These are phyloP conservation scores for Orussus abietinus DNA, from an alignment of 1,140 invertebrate genomes.

Conservation along the genomic window DNA sequence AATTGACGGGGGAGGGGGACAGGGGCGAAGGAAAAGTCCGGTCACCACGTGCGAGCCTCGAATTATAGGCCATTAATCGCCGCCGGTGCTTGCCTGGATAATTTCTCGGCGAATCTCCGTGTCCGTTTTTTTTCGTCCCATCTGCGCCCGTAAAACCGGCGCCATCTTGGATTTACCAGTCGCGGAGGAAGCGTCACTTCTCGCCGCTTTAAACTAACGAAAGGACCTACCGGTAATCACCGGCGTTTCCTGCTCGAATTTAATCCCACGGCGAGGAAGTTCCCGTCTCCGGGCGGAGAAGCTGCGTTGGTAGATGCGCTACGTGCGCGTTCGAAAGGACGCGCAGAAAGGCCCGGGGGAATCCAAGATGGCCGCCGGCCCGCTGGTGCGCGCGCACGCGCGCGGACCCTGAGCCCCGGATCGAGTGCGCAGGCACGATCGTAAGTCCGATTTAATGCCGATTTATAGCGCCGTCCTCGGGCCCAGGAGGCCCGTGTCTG, in stretches of 20 bases:
- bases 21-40: background rate
- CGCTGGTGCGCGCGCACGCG: slow-evolving; percentile 42
- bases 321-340: slow-evolving; percentile 21
- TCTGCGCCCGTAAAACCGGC: too few relatives aligned
- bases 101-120: too few relatives aligned
- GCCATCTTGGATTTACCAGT: too few relatives aligned
- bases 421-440: slow-evolving; percentile 36
- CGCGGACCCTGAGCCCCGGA: slow-evolving; percentile 23
- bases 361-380: slow-evolving; percentile 31
- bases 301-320: slow-evolving; percentile 12
- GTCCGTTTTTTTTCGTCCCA: too few relatives aligned
- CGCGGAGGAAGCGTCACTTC: too few relatives aligned
- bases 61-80: too few relatives aligned
- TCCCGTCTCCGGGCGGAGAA: slow-evolving; percentile 2
- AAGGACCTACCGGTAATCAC: background rate
- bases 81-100: too few relatives aligned
- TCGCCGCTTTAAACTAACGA: slow-evolving; percentile 1
- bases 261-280: background rate
- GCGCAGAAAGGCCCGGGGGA: slow-evolving; percentile 32
- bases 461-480: slow-evolving; percentile 35
- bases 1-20: background rate
- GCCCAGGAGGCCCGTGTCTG: slow-evolving; percentile 12
- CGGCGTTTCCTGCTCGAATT: background rate
- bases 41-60: background rate
- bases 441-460: slow-evolving; percentile 50